phyloP scores from a whole-genome alignment of 2,113 vertebrate species.

The Cygnus buccinator region DNA sequence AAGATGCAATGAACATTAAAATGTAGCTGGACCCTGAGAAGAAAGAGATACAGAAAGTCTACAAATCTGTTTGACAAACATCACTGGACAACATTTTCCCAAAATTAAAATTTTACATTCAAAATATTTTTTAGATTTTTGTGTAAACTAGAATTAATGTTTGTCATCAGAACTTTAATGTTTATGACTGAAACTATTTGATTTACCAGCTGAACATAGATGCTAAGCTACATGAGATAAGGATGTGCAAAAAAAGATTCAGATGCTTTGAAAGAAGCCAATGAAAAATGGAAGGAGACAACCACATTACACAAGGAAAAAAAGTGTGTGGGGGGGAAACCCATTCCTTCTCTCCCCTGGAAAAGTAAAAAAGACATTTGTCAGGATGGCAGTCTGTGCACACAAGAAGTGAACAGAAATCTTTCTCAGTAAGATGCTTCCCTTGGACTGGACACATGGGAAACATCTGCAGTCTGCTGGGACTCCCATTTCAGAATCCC shows the following conservation, averaged over 20 bases:
- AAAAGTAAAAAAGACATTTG: not conserved
- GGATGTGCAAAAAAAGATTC: not conserved
- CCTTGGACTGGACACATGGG: not conserved
- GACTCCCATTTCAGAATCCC: not conserved
- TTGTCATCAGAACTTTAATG: not conserved
- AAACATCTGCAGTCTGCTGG: not conserved
- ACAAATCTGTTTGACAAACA: not conserved
- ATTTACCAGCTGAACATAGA: not conserved
- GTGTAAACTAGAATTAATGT: not conserved
- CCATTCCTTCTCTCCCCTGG: not conserved
- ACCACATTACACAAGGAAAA: not conserved
- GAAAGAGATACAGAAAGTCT: not conserved
- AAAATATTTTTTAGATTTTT: not conserved
- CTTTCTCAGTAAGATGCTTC: not conserved
- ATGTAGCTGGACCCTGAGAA: not conserved
- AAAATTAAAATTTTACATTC: not conserved
- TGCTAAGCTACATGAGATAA: not conserved
- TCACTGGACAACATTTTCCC: not conserved
- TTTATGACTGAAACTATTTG: not conserved
- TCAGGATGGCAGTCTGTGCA: not conserved
- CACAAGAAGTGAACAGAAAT: not conserved
- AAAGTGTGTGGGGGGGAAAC: not conserved
- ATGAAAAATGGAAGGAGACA: not conserved
- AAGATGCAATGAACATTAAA: not conserved
- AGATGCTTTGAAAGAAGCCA: not conserved